Conservation (phyloP, 1,140 invertebrate genomes). For the Papilio polytes region DNA sequence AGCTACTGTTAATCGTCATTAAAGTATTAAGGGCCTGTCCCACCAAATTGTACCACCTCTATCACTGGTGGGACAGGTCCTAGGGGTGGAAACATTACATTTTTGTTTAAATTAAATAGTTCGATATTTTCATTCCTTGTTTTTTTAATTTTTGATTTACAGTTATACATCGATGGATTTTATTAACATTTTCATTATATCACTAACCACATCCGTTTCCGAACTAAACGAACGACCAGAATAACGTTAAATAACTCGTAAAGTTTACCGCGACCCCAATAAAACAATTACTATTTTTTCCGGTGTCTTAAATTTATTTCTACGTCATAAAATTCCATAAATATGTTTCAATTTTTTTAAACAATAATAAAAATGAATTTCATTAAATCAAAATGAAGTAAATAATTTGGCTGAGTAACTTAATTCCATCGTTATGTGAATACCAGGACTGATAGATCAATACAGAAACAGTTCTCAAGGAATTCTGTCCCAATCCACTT, state of each 20-base stretch:
- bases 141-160: too few species aligned
- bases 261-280: neutral
- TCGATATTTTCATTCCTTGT: too few species aligned
- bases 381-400: too few species aligned
- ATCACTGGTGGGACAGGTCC: too few species aligned
- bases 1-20: too few species aligned
- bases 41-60: too few species aligned
- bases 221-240: neutral
- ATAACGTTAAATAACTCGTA: conserved; percentile 1
- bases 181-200: neutral
- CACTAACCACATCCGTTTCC: neutral
- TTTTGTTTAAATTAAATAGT: too few species aligned
- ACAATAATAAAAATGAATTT: neutral
- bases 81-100: too few species aligned
- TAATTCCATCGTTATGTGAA: neutral
- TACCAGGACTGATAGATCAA: neutral
- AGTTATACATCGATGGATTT: neutral
- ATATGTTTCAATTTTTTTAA: neutral
- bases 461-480: neutral
- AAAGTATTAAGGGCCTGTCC: too few species aligned
- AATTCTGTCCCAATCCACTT: conserved; percentile 15
- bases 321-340: neutral
- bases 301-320: neutral
- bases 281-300: conserved; percentile 10
- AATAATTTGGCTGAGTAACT: neutral